Evolutionary conservation across 2,888 invertebrate species (phyloP), one percentile per base, ranked within the genome.

Genomic region (Lasioglossum figueresi): DNA sequence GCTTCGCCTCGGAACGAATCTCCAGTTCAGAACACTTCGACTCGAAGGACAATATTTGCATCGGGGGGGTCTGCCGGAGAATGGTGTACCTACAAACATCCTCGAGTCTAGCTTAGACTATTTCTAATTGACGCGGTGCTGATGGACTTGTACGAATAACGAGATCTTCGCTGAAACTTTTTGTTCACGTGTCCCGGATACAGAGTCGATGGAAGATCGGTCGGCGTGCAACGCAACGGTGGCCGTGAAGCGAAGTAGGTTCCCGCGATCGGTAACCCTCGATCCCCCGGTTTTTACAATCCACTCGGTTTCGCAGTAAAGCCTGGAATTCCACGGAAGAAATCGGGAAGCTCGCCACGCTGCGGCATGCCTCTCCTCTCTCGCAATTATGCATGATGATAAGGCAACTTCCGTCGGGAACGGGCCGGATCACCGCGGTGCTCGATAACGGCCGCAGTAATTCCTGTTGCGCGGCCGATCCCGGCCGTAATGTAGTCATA

Each of bases 371-470:
- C 34, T 66, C 75, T 77, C 40, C 27, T 40, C 34, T 45, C 68
- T 23, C 27, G 77, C 79, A 86, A 86, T 86, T 86, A 86, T 85
- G 79, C 86, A 76, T 31, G 78, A 85, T 86, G 86, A 85, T 82
- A 86, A 86, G 80, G 85, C 86, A 86, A 86, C 85, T 86, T 86
- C 82, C 86, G 85, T 82, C 77, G 86, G 75, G 77, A 76, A 81
- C 76, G 40, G 73, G 73, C 72, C 76, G 76, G 84, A 85, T 84
- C 80, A 68, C 52, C 73, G 63, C 14, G 45, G 27, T 48, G 82
- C 74, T 77, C 85, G 86, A 86, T 86, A 86, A 80, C 79, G 79
- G 66, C 78, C 83, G 23, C n/a, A 63, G 85, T 85, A 82, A 86
- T 87, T 85, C 80, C 80, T 85, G 82, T 84, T 89, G 84, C 87